Conservation (phyloP, 2,113 vertebrate species). For the Cinclus cinclus region DNA sequence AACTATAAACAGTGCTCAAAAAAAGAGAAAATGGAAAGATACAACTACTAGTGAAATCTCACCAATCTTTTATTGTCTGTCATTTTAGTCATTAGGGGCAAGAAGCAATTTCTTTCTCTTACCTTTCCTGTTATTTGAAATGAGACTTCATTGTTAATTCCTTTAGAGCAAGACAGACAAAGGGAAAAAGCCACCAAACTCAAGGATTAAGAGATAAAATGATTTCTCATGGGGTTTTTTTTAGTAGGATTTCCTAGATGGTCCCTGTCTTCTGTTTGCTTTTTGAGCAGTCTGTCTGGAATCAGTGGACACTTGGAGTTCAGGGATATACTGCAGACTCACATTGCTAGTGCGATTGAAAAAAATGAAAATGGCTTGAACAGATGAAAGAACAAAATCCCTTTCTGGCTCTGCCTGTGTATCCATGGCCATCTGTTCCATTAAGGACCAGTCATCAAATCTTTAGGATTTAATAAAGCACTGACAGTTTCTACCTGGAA, state of each 20-base stretch:
- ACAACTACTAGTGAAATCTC: not conserved
- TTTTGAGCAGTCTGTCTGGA: not conserved
- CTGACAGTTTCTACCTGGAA: not conserved
- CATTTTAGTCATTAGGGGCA: not conserved
- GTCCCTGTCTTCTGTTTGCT: not conserved
- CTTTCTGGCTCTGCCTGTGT: not conserved
- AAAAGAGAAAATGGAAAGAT: not conserved
- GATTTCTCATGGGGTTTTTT: not conserved
- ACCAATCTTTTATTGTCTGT: not conserved
- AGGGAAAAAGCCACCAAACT: fast-evolving
- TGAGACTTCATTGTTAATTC: not conserved
- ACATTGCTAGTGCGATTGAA: not conserved
- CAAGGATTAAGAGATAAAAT: not conserved
- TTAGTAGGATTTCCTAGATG: not conserved
- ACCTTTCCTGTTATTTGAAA: not conserved
- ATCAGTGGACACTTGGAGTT: not conserved
- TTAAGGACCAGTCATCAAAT: not conserved
- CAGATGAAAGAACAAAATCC: constrained; percentile 25
- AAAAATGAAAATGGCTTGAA: not conserved
- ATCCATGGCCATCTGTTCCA: constrained; percentile 4
- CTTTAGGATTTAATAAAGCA: not conserved
- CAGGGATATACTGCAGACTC: not conserved
- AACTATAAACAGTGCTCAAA: not conserved
- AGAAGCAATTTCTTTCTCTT: not conserved
- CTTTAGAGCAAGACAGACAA: not conserved